These are phyloP conservation scores for Armadillidium nasatum DNA, from an alignment of 1,140 invertebrate species.

Conservation along the genomic window DNA sequence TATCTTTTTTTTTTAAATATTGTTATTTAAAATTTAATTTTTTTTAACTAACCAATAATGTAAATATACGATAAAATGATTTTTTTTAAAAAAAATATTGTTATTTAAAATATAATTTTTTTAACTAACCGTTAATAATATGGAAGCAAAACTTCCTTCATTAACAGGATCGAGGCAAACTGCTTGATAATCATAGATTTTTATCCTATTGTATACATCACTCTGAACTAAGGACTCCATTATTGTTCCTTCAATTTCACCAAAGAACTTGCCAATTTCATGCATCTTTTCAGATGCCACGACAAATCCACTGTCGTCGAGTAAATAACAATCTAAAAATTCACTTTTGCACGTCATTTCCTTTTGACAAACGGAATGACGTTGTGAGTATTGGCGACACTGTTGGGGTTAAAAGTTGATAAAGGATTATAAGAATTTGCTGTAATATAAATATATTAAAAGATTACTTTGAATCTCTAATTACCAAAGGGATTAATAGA, in stretches of 20 bases:
- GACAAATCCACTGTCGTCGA: constrained; percentile 91
- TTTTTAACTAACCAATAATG: constrained; percentile 53
- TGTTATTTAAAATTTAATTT: constrained; percentile 56
- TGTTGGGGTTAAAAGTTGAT: neutral
- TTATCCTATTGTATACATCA: constrained; percentile 78
- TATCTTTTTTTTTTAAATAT: constrained; percentile 49
- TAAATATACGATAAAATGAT: neutral
- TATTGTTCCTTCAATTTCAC: constrained; percentile 88
- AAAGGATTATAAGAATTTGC: too few relatives aligned
- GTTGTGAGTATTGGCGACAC: neutral
- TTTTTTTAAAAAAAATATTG: constrained; percentile 52
- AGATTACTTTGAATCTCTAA: too few relatives aligned
- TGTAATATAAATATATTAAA: too few relatives aligned
- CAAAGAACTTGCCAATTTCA: constrained; percentile 83
- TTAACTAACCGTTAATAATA: constrained; percentile 52
- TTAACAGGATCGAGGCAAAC: constrained; percentile 66
- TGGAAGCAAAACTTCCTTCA: constrained; percentile 49
- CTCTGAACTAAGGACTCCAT: constrained; percentile 89
- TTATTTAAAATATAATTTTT: constrained; percentile 58
- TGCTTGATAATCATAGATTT: constrained; percentile 82
- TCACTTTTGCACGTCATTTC: constrained; percentile 71
- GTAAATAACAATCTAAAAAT: constrained; percentile 81
- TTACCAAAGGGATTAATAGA: too few relatives aligned
- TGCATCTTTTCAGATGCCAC: constrained; percentile 77
- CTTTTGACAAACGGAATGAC: constrained; percentile 28